Conservation (phyloP, 2,888 invertebrate genomes). For the Polietes domitor region DNA sequence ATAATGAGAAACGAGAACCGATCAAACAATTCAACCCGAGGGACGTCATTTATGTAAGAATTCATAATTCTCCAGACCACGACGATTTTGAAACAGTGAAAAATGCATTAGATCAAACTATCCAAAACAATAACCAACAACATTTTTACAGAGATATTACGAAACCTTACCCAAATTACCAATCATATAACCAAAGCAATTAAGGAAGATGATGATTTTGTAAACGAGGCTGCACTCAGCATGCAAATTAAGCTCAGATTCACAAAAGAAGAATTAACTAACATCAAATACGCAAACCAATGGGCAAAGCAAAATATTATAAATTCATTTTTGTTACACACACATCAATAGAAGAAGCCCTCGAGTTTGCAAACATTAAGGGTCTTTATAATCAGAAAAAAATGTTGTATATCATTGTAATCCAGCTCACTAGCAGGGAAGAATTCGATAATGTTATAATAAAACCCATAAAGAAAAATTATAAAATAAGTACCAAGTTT, state of each 20-base stretch:
- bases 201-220: constrained; percentile 21
- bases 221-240: constrained; percentile 26
- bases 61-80: constrained; percentile 56
- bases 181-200: constrained; percentile 31
- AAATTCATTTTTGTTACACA: constrained; percentile 4
- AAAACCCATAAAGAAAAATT: constrained; percentile 9
- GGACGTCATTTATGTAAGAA: constrained; percentile 61
- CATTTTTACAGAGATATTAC: constrained; percentile 21
- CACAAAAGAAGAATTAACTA: constrained; percentile 1
- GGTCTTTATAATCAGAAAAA: constrained; percentile 15
- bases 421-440: constrained; percentile 21
- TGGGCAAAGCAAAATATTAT: constrained; percentile 33
- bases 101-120: constrained; percentile 5
- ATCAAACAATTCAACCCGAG: constrained; percentile 63
- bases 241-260: constrained; percentile 36
- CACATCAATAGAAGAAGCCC: not conserved
- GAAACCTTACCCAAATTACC: not conserved
- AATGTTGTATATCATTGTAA: constrained; percentile 29
- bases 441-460: constrained; percentile 23
- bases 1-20: constrained; percentile 57
- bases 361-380: constrained; percentile 14
- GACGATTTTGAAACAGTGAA: constrained; percentile 17
- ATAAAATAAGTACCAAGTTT: constrained; percentile 16
- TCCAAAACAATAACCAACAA: constrained; percentile 34
- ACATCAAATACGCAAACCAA: constrained; percentile 15